phyloP scores from a whole-genome alignment of 2,888 invertebrate species.

The Epiblema foenella region DNA sequence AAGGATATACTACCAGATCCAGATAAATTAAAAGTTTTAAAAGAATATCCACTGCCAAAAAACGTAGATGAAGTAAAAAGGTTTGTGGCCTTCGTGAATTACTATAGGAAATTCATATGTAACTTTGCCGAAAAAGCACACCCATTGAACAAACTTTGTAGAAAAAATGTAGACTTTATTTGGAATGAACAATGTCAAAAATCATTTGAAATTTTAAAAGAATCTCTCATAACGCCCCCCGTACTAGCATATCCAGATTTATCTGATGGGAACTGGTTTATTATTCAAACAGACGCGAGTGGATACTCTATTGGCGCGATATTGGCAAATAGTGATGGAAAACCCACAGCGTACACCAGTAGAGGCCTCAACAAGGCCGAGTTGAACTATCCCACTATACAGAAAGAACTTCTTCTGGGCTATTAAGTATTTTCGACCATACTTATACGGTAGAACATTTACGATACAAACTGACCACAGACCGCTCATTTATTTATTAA shows the following conservation, averaged over 20 bases:
- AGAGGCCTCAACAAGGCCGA: too few relatives aligned
- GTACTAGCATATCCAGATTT: too few relatives aligned
- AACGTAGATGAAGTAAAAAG: constrained; percentile 15
- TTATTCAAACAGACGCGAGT: too few relatives aligned
- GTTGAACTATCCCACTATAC: too few relatives aligned
- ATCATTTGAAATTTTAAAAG: constrained; percentile 8
- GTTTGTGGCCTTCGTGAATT: too few relatives aligned
- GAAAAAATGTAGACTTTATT: constrained; percentile 5
- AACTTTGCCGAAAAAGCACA: constrained; percentile 12
- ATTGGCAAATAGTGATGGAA: too few relatives aligned
- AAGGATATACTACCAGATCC: constrained; percentile 29
- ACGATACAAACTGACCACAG: constrained; percentile 40
- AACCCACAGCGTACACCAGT: too few relatives aligned
- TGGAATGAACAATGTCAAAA: too few relatives aligned
- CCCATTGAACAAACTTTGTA: neutral
- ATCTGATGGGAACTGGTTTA: too few relatives aligned
- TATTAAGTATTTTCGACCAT: too few relatives aligned
- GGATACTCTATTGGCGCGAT: too few relatives aligned
- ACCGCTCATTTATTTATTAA: constrained; percentile 44
- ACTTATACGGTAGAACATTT: constrained; percentile 39
- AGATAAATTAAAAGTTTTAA: constrained; percentile 3
- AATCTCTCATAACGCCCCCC: constrained; percentile 6
- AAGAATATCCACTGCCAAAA: constrained; percentile 3
- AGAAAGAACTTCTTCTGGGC: too few relatives aligned
- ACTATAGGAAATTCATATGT: constrained; percentile 8